Evolutionary conservation across 2,113 vertebrate species (phyloP), one percentile per base, ranked within the genome.

Genomic region (Polypterus bichir): DNA sequence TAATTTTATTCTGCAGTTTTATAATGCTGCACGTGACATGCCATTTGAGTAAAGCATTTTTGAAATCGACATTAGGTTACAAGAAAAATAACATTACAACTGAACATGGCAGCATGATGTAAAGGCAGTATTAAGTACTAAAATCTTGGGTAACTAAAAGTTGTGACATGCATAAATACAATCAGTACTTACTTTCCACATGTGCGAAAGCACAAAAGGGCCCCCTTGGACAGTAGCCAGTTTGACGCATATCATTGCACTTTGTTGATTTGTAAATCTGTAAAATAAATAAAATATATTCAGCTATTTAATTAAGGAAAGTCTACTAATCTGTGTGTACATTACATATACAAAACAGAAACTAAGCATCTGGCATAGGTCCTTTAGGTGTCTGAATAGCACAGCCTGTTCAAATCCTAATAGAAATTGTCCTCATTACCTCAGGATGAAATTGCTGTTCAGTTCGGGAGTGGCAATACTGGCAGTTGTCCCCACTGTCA

Each of bases 401-500:
- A 27, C 27, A 27, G 27, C 27, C 27, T 27, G 27, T 27, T 27
- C 27, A 27, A 27, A 27, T 27, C 27, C 2, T 27, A 27, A 27
- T 27, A 27, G 27, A 27, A 27, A 61, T 51, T 27, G 47, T 9
- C 48, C 9, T 11, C 27, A 75, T 65, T 70, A 94, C 92, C 86
- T 96, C 92, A 0, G 92, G 92, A 65, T 94, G 92, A 72, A 96
- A 96, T 73, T 96, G 92, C 67, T 94, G 92, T 74, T 94, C 92
- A 0, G 91, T 93, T 65, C 92, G 92, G 9, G 92, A 94, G 71
- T 96, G 92, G 78, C 92, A 96, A 73, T 90, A 91, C 68, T 86
- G 90, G 70, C 92, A 96, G 65, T 74, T 70, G 72, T 96, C 92
- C 59, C 89, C 89, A 2, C 86, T 85, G 60, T 92, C 90, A 61